phyloP scores from a whole-genome alignment of 2,797 vertebrate species.

The Pogoniulus pusillus region DNA sequence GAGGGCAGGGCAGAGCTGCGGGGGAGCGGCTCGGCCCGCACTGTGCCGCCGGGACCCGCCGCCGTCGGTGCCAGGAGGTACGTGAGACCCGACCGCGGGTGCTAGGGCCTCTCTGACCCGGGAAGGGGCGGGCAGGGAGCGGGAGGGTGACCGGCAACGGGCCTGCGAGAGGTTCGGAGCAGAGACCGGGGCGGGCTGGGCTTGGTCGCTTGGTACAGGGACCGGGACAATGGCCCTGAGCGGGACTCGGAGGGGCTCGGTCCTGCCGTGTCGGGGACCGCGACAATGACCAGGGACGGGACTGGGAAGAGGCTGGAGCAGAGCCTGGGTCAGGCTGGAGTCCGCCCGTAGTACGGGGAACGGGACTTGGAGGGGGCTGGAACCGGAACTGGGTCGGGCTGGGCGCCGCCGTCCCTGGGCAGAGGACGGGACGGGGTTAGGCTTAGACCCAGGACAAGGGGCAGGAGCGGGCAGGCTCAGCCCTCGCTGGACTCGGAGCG shows the following conservation, averaged over 20 bases:
- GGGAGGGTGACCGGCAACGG: not conserved
- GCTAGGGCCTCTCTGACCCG: not conserved
- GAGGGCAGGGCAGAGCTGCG: not conserved
- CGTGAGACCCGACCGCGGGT: not conserved
- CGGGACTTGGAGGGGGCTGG: not conserved
- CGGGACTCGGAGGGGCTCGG: not conserved
- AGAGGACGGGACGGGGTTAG: not conserved
- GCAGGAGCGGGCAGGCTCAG: not conserved
- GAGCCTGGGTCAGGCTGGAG: not conserved
- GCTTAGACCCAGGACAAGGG: not conserved
- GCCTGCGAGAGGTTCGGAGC: not conserved
- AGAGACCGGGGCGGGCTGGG: not conserved
- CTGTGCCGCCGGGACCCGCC: not conserved
- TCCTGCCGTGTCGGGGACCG: not conserved
- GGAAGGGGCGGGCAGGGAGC: not conserved
- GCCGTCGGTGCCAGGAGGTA: not conserved
- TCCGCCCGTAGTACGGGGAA: not conserved
- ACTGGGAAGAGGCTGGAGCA: not conserved
- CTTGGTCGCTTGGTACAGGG: too few species aligned
- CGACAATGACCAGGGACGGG: not conserved
- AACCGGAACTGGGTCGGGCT: too few species aligned
- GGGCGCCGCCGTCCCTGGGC: not conserved
- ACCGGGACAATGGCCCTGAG: too few species aligned
- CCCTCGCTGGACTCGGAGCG: not conserved
- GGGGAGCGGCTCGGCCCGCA: not conserved